These are phyloP conservation scores for Bombus sibiricus DNA, from an alignment of 1,140 invertebrate species.

Conservation along the genomic window DNA sequence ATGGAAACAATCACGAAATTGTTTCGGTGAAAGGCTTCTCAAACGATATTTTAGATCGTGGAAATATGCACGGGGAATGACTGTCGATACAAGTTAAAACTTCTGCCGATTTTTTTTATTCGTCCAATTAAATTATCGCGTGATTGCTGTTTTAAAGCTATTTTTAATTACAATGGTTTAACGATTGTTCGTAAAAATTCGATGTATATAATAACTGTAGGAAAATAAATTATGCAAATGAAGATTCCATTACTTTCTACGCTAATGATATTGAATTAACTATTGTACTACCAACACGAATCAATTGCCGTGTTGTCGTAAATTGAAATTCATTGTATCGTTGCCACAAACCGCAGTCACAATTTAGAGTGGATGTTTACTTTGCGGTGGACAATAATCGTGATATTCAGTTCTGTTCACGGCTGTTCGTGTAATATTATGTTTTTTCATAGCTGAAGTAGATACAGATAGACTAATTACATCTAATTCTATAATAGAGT, in stretches of 20 bases:
- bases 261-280: not conserved
- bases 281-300: not conserved
- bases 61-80: not conserved
- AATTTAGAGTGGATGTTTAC: not conserved
- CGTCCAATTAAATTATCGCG: not conserved
- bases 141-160: not conserved
- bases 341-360: too few species aligned
- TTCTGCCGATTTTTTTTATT: too few species aligned
- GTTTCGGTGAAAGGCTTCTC: not conserved
- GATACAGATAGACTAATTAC: too few species aligned
- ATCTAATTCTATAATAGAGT: too few species aligned
- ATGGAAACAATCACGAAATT: not conserved
- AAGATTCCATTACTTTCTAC: not conserved
- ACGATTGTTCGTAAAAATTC: not conserved
- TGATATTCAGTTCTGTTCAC: too few species aligned
- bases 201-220: too few species aligned
- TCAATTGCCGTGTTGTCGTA: not conserved
- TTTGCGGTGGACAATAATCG: not conserved
- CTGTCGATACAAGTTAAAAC: not conserved
- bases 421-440: not conserved
- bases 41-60: not conserved
- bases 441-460: too few species aligned
- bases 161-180: not conserved
- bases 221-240: not conserved
- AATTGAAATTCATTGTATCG: not conserved